A percentile compares a stretch with the other conserved stretches of the same genome.
Conservation (phyloP, 2,113 vertebrate genomes). For the Tetraodon nigroviridis region DNA sequence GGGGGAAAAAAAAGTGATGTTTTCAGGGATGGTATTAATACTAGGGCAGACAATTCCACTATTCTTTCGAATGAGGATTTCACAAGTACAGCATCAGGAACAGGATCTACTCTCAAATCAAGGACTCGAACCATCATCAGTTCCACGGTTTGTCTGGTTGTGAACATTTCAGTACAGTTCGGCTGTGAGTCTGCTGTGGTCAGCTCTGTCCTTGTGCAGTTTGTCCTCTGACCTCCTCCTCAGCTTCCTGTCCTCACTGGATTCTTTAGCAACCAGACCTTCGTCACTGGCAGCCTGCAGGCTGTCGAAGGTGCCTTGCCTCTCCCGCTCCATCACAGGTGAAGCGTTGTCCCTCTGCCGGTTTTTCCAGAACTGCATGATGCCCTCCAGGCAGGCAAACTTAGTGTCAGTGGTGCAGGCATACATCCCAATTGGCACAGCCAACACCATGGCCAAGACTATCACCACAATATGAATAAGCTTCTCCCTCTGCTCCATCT, state of each 20-base stretch:
- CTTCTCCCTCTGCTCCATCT: conserved; percentile 81
- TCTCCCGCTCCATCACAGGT: conserved; percentile 36
- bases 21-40: conserved; percentile 54
- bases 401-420: conserved; percentile 80
- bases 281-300: conserved; percentile 77
- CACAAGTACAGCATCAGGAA: background rate
- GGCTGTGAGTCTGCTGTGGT: conserved; percentile 62
- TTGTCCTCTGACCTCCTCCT: conserved; percentile 63
- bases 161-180: conserved; percentile 72
- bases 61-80: conserved; percentile 9
- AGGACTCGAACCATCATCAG: background rate
- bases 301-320: conserved; percentile 78
- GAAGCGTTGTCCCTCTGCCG: conserved; percentile 46
- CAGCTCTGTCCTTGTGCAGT: conserved; percentile 51
- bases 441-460: conserved; percentile 84
- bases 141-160: conserved; percentile 5
- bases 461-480: conserved; percentile 87
- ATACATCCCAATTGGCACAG: conserved; percentile 81
- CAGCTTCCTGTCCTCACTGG: conserved; percentile 59
- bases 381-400: conserved; percentile 69
- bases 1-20: too few relatives aligned
- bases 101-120: background rate
- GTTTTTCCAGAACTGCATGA: conserved; percentile 56
- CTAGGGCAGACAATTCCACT: conserved; percentile 21
- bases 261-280: conserved; percentile 68